A percentile compares a stretch with the other conserved stretches of the same genome.
Evolutionary conservation across 2,888 invertebrate species (phyloP).

Genomic region (Phoronis australis): DNA sequence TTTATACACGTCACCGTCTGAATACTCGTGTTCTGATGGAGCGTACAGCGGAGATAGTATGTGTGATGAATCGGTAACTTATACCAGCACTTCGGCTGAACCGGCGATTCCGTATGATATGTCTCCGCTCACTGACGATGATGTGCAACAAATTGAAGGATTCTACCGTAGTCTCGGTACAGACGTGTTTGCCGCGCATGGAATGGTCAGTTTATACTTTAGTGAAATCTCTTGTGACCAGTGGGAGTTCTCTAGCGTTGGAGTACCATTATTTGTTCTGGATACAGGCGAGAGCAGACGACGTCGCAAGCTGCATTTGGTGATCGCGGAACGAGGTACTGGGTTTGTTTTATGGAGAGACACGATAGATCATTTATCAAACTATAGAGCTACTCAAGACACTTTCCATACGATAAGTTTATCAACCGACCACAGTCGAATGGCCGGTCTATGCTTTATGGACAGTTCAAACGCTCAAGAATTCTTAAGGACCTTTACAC

Average conservation of each 20-base stretch:
- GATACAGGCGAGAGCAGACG: conserved; percentile 69
- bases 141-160: conserved; percentile 45
- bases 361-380: conserved; percentile 71
- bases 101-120: no score
- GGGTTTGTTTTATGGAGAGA: conserved; percentile 78
- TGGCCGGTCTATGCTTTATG: conserved; percentile 76
- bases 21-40: no score
- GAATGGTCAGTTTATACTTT: conserved; percentile 60
- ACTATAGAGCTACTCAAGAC: conserved; percentile 64
- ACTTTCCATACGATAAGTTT: conserved; percentile 76
- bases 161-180: conserved; percentile 67
- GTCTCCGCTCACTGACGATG: conserved; percentile 42
- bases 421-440: conserved; percentile 69
- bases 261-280: conserved; percentile 71
- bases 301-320: conserved; percentile 58
- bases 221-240: conserved; percentile 27
- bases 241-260: conserved; percentile 72
- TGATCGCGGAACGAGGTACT: conserved; percentile 72
- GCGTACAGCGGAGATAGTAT: no score
- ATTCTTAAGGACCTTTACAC: conserved; percentile 57
- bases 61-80: no score
- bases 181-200: conserved; percentile 70
- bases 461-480: conserved; percentile 67
- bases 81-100: no score
- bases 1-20: no score